These are phyloP conservation scores for Gnatocerus cornutus DNA, from an alignment of 2,888 invertebrate genomes.

Conservation along the genomic window DNA sequence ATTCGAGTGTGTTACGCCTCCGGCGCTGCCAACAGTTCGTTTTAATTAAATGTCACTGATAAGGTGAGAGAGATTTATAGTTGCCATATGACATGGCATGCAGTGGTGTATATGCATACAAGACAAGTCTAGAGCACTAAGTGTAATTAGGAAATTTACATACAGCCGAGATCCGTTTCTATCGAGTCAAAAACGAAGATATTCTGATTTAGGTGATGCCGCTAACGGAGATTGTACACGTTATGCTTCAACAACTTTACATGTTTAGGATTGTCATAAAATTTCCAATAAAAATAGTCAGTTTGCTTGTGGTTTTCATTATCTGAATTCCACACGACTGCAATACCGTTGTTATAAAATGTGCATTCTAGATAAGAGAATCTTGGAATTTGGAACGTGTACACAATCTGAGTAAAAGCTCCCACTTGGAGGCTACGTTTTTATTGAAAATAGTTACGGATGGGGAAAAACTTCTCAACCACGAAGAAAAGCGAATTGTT, in stretches of 20 bases:
- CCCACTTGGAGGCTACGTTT: too few species aligned
- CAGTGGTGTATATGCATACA: not conserved
- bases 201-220: not conserved
- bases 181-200: too few species aligned
- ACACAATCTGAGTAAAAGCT: not conserved
- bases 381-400: not conserved
- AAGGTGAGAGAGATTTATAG: constrained; percentile 20
- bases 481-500: too few species aligned
- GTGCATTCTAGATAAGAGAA: not conserved
- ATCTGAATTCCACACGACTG: constrained; percentile 5
- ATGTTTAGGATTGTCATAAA: constrained; percentile 6
- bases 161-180: not conserved
- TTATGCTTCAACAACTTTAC: not conserved
- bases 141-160: constrained; percentile 4
- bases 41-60: constrained; percentile 35
- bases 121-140: not conserved
- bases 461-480: too few species aligned
- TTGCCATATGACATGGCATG: not conserved
- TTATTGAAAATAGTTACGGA: too few species aligned
- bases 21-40: constrained; percentile 10
- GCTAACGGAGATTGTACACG: not conserved
- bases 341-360: constrained; percentile 4
- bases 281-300: constrained; percentile 13
- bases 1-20: constrained; percentile 1
- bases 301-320: constrained; percentile 15